These are phyloP conservation scores for Drosophila sordidula DNA, from an alignment of 2,888 invertebrate species.

Conservation along the genomic window DNA sequence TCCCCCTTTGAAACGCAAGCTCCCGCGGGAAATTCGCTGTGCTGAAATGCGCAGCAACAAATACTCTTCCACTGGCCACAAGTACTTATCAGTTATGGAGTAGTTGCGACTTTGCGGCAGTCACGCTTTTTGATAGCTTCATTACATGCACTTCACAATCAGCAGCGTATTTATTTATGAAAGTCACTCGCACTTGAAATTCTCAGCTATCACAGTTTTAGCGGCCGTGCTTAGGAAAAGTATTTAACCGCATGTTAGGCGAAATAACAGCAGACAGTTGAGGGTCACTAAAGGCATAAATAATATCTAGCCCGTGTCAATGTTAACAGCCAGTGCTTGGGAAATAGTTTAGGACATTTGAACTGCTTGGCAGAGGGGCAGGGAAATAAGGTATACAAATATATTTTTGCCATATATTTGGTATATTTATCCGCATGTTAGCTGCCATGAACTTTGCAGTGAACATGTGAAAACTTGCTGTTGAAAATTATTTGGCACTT, in stretches of 20 bases:
- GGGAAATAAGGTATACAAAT: too few relatives aligned
- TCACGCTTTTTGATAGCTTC: slow-evolving; percentile 39
- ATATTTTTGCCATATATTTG: too few relatives aligned
- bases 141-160: slow-evolving; percentile 29
- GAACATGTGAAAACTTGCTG: too few relatives aligned
- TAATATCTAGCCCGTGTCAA: neutral
- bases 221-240: slow-evolving; percentile 2
- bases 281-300: slow-evolving; percentile 12
- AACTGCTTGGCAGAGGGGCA: too few relatives aligned
- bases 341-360: too few relatives aligned
- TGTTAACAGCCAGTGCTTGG: neutral
- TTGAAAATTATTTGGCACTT: too few relatives aligned
- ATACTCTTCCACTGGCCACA: slow-evolving; percentile 9
- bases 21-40: slow-evolving; percentile 29
- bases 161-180: slow-evolving; percentile 24
- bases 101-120: slow-evolving; percentile 17
- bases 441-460: too few relatives aligned
- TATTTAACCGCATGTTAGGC: slow-evolving; percentile 11
- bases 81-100: slow-evolving; percentile 3
- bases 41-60: slow-evolving; percentile 8
- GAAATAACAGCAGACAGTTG: slow-evolving; percentile 15
- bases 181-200: slow-evolving; percentile 34
- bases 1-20: slow-evolving; percentile 2
- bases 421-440: too few relatives aligned
- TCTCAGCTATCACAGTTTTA: slow-evolving; percentile 8